Percentiles rank a stretch among this genome's conserved stretches.
phyloP scores from a whole-genome alignment of 2,113 vertebrate genomes.

The Tupaia tana region DNA sequence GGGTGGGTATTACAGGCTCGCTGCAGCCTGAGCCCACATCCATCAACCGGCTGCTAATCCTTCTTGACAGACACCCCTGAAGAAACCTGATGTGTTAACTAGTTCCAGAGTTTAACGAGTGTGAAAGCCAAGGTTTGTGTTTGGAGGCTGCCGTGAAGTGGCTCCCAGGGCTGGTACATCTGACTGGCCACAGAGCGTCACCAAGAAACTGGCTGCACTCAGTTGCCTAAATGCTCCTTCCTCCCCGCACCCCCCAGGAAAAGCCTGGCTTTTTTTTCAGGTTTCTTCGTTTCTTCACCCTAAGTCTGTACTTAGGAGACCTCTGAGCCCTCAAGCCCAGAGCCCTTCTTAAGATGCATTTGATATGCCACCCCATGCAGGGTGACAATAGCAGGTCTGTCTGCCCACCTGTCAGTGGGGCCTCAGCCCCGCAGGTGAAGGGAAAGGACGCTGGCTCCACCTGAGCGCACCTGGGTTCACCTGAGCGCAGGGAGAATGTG shows the following conservation, averaged over 20 bases:
- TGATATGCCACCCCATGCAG: conserved; percentile 43
- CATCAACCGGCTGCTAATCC: conserved; percentile 86
- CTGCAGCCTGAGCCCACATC: conserved; percentile 84
- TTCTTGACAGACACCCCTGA: conserved; percentile 86
- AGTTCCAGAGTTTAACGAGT: conserved; percentile 80
- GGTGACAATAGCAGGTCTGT: conserved; percentile 85
- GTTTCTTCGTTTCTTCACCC: background rate
- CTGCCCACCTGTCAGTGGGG: conserved; percentile 43
- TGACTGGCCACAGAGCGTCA: background rate
- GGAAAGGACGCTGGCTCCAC: conserved; percentile 41
- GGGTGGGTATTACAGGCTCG: conserved; percentile 84
- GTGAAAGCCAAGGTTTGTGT: conserved; percentile 53
- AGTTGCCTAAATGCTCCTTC: background rate
- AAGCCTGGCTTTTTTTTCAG: background rate
- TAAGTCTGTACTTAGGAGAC: conserved; percentile 55
- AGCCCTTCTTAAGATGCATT: conserved; percentile 59
- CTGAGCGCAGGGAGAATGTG: conserved; percentile 85
- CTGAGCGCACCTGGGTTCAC: conserved; percentile 85
- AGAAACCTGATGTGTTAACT: conserved; percentile 83
- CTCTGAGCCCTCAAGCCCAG: background rate
- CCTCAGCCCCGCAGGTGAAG: conserved; percentile 63
- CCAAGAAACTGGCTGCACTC: background rate
- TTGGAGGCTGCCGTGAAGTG: conserved; percentile 51
- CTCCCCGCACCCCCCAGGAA: background rate
- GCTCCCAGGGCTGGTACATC: conserved; percentile 48